Percentiles rank a stretch among this genome's conserved stretches.
Evolutionary conservation across 92 coral and sea anemone species (phyloP).

Genomic region (Zoanthus sociatus): DNA sequence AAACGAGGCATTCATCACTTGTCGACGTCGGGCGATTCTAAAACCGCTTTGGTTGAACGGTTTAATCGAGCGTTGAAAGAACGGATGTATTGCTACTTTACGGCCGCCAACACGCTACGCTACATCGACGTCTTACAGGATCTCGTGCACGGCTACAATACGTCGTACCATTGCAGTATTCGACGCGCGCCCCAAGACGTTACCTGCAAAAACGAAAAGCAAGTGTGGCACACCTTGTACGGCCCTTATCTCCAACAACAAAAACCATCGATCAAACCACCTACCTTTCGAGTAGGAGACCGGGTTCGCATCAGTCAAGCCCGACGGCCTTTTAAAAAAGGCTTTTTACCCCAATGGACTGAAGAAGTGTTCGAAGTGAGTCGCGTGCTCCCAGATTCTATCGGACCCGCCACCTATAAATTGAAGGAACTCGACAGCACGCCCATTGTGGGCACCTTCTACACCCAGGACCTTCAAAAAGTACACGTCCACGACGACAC

Average conservation of each 20-base stretch:
- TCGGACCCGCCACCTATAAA: constrained; percentile 45
- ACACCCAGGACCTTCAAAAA: constrained; percentile 46
- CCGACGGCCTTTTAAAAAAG: neutral
- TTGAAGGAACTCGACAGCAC: neutral
- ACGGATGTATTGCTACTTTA: neutral
- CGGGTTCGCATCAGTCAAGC: constrained; percentile 10
- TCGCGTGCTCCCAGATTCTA: neutral
- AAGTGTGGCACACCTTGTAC: constrained; percentile 28
- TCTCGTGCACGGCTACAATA: neutral
- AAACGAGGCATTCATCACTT: constrained; percentile 9
- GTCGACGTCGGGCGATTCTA: neutral
- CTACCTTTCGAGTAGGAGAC: constrained; percentile 3
- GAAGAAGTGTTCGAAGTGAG: constrained; percentile 9
- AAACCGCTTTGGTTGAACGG: constrained; percentile 4
- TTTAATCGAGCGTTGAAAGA: constrained; percentile 29
- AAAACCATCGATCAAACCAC: no score
- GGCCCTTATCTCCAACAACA: neutral
- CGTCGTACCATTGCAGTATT: constrained; percentile 44
- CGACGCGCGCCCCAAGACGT: constrained; percentile 36
- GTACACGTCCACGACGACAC: constrained; percentile 46
- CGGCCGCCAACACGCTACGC: constrained; percentile 40
- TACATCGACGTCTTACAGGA: constrained; percentile 51
- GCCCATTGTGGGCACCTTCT: constrained; percentile 55
- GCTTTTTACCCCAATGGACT: constrained; percentile 14
- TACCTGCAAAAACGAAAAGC: constrained; percentile 16